A percentile compares a stretch with the other conserved stretches of the same genome.
Evolutionary conservation across 2,113 vertebrate species (phyloP).

Genomic region (Bos indicus): DNA sequence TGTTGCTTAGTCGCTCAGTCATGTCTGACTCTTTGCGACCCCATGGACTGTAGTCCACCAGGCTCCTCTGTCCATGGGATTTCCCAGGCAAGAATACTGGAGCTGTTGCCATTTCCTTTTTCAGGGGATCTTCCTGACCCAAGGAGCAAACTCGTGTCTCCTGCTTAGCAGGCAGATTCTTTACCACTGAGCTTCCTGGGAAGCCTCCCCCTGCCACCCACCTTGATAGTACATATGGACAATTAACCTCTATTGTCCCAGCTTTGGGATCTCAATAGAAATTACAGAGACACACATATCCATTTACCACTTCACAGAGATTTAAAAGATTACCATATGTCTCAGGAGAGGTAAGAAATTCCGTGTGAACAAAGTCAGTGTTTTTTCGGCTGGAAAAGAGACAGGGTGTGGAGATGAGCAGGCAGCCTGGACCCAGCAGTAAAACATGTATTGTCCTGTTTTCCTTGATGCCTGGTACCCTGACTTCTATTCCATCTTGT

Average conservation of each 20-base stretch:
- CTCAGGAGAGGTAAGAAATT: background rate
- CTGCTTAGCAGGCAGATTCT: background rate
- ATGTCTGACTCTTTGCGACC: background rate
- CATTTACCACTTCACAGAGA: background rate
- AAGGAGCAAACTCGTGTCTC: background rate
- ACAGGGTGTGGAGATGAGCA: too few relatives aligned
- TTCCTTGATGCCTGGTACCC: background rate
- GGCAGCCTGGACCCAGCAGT: background rate
- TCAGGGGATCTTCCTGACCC: background rate
- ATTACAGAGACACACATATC: background rate
- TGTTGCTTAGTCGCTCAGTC: background rate
- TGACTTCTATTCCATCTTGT: background rate
- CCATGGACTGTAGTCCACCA: background rate
- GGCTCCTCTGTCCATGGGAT: background rate
- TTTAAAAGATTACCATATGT: background rate
- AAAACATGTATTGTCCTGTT: fast-evolving
- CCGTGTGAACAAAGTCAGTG: background rate
- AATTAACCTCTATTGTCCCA: background rate
- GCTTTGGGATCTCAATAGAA: background rate
- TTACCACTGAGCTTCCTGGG: background rate
- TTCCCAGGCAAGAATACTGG: background rate
- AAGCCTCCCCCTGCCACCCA: background rate
- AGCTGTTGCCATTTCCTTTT: background rate
- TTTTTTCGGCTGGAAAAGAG: background rate
- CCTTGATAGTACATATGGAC: fast-evolving